These are phyloP conservation scores for Zaprionus gabonicus DNA, from an alignment of 1,140 invertebrate genomes.

Conservation along the genomic window DNA sequence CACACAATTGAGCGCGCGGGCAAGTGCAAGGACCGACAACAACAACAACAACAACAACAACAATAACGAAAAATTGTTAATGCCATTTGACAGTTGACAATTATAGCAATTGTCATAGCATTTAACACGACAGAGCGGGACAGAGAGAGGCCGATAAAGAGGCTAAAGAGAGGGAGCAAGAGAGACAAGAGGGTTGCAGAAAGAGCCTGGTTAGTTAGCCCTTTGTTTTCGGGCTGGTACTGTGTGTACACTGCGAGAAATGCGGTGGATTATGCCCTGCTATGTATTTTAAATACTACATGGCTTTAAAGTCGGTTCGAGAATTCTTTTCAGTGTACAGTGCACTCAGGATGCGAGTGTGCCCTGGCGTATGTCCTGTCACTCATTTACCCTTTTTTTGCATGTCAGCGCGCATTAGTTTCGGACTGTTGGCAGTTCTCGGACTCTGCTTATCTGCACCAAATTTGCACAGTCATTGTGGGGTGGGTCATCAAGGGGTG, in stretches of 20 bases:
- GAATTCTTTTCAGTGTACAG: conserved; percentile 1
- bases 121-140: conserved; percentile 58
- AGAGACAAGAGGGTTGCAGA: background rate
- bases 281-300: background rate
- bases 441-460: conserved; percentile 78
- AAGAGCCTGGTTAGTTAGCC: conserved; percentile 1
- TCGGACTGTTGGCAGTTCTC: conserved; percentile 54
- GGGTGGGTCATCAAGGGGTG: conserved; percentile 11
- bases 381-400: conserved; percentile 81
- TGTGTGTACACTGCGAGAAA: conserved; percentile 1
- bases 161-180: conserved; percentile 1
- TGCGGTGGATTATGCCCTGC: background rate
- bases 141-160: conserved; percentile 16
- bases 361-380: conserved; percentile 59
- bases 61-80: conserved; percentile 70
- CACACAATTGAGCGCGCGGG: conserved; percentile 71
- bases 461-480: conserved; percentile 82
- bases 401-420: conserved; percentile 81
- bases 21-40: conserved; percentile 62
- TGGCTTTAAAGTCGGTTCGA: background rate
- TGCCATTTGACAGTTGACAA: conserved; percentile 83
- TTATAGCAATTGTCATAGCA: conserved; percentile 83
- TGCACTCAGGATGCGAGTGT: conserved; percentile 5
- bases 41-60: conserved; percentile 10
- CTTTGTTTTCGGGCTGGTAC: conserved; percentile 45